Base-by-base conservation (phyloP, 1,140 invertebrate genomes). In the Leguminivora glycinivorella region DNA sequence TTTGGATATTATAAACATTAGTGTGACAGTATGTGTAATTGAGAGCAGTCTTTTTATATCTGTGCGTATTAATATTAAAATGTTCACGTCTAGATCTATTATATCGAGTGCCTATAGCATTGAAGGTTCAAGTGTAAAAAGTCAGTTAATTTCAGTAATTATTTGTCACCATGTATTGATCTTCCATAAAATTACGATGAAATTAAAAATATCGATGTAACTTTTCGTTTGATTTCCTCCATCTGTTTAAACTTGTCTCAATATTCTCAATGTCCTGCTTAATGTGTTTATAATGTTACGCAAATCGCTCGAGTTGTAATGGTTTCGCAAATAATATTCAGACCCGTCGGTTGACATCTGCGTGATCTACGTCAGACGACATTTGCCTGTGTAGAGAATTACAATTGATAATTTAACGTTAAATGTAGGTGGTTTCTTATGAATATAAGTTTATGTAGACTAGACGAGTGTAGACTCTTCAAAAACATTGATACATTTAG, bases 141-240 rank as follows among this genome's bases (percentile, higher is more conserved):
- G 84, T 90, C 86, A 87, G 86, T 87, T 88, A 79, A 88, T 88
- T 91, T 89, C 87, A 86, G 79, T 88, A 88, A 86, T 89, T 85
- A 89, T 89, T 91, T 89, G 87, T 91, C 89, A 90, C 85, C 88
- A 88, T 91, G 85, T 91, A 91, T 91, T 90, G 89, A 91, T 91
- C 89, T 91, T 91, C 88, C 89, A 91, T 91, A 91, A 91, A 88
- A 91, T 91, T 91, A 91, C 83, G 87, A 90, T 89, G 89, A 91
- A 91, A 90, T 91, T 89, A 91, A 90, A 87, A 88, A 86, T 91
- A 91, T 91, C 80, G 89, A 91, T 91, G 89, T 91, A 91, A 91
- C 85, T 19, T 81, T 84, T 87, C 79, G 86, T 89, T 91, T 91
- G 71, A 86, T 87, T 90, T 78, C 67, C n/a, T 26, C 9, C 22